These are phyloP conservation scores for Nomia melanderi DNA, from an alignment of 1,140 invertebrate genomes.

Conservation along the genomic window DNA sequence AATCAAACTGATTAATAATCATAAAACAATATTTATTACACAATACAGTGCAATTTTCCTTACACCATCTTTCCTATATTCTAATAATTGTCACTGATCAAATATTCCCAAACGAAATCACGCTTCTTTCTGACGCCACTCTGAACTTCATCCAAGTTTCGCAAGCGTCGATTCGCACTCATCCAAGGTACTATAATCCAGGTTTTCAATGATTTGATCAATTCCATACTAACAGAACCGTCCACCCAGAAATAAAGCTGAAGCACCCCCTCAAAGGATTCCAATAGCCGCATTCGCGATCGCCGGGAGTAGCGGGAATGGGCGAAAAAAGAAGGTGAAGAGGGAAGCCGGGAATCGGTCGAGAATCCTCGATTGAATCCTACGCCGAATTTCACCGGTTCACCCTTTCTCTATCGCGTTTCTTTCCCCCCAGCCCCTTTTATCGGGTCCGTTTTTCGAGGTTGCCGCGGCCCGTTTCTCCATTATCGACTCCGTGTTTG, in stretches of 20 bases:
- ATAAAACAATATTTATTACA: no score
- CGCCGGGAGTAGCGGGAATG: not conserved
- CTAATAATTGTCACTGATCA: no score
- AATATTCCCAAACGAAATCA: no score
- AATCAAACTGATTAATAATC: no score
- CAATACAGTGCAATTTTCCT: no score
- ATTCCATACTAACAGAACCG: not conserved
- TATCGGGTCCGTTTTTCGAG: not conserved
- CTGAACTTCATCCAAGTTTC: no score
- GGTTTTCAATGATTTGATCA: not conserved
- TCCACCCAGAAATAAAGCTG: not conserved
- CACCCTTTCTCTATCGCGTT: not conserved
- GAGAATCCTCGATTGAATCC: conserved; percentile 29
- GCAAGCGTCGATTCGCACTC: no score
- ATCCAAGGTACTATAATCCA: no score
- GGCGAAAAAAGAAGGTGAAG: not conserved
- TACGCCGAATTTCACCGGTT: conserved; percentile 1
- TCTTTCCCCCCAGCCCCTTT: not conserved
- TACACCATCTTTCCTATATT: no score
- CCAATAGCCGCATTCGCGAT: not conserved
- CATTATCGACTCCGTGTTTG: conserved; percentile 27
- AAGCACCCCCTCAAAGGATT: not conserved
- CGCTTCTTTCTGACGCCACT: no score
- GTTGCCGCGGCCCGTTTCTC: not conserved
- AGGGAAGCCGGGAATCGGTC: not conserved